Base-by-base conservation (phyloP, 1,140 invertebrate genomes). In the Polypedilum vanderplanki region DNA sequence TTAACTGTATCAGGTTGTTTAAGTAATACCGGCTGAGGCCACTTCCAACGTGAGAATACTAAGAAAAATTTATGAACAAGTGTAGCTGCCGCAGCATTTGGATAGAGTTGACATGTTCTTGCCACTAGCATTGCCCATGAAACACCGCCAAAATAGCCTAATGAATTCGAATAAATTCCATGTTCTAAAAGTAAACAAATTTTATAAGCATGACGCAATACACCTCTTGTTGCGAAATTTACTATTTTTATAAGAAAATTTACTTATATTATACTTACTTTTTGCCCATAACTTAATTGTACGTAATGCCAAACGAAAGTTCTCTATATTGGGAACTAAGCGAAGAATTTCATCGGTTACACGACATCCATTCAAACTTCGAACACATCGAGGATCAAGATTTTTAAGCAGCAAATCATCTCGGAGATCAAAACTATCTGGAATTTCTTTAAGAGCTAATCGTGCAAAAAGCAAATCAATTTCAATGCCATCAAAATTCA, bases 111-210 rank as follows among this genome's bases (percentile, higher is more conserved):
- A 83, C 98, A 99, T 0, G 96, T 98, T 77, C 98, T 86, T 0
- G 98, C 98, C 0, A 99, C 97, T 40, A 99, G 83, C 94, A 99
- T 99, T 22, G 98, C 98, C 98, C 98, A 99, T 0, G 96, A 98
- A 24, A 99, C 97, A 76, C 98, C 98, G 74, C 98, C 98, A 73
- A 99, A 88, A 82, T 98, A 99, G 20, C 98, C 98, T 77, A 99
- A 84, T 0, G 93, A 93, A 86, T 99, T 99, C 73, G 96, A 98
- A 85, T 99, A 99, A 75, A 99, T 96, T 57, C 97, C 96, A 84
- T 96, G 93, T 79, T 88, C 93, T 95, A 79, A 76, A 85, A 83
- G 80, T 77, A 79, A 77, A 77, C 75, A 81, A 78, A 75, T 74
- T 33, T 33, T 33, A 33, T 33, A 33, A 33, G 24, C 1, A 33